Base-by-base conservation (phyloP, 2,888 invertebrate genomes). In the Desoria tigrina region DNA sequence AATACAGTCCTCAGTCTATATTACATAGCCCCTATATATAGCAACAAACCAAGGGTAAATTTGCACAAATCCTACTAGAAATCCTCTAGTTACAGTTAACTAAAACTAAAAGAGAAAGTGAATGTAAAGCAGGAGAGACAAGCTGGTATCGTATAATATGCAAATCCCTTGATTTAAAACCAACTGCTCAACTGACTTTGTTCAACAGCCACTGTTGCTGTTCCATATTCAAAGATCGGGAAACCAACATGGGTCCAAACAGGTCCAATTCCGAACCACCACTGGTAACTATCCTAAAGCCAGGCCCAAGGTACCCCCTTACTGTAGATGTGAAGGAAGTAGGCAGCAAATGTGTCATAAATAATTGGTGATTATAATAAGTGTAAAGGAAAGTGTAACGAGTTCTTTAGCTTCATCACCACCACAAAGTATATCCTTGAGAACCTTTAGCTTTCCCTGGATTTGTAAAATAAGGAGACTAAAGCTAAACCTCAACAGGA, bases 371-470 rank as follows among this genome's bases (percentile, higher is more conserved):
- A n/a, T n/a, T n/a, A n/a, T n/a, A n/a, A 24, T 24, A 51, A 51
- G 51, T 51, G 51, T 51, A 51, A 51, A 51, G 51, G 51, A 51
- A 51, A 51, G 24, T 51, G 24, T 51, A 51, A 51, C 51, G 51
- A 51, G 51, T 51, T 51, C 51, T 51, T 51, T 51, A 51, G 51
- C 51, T 51, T 51, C 26, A 3, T 18, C 51, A 7, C 11, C 23
- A 26, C 51, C 51, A 51, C 51, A 51, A 51, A 51, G 51, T 51
- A n/a, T n/a, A 51, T 51, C 51, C 51, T 26, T 21, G 16, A 51
- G 45, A 21, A 45, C 32, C 32, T 11, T 32, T 32, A 7, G 6
- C 32, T 32, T 32, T 4, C 11, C 32, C 32, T 32, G 32, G 32
- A 32, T 32, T 32, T 32, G 6, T 32, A n/a, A n/a, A n/a, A n/a